Base-by-base conservation (phyloP, 2,797 vertebrate species). In the Cyclura pinguis region DNA sequence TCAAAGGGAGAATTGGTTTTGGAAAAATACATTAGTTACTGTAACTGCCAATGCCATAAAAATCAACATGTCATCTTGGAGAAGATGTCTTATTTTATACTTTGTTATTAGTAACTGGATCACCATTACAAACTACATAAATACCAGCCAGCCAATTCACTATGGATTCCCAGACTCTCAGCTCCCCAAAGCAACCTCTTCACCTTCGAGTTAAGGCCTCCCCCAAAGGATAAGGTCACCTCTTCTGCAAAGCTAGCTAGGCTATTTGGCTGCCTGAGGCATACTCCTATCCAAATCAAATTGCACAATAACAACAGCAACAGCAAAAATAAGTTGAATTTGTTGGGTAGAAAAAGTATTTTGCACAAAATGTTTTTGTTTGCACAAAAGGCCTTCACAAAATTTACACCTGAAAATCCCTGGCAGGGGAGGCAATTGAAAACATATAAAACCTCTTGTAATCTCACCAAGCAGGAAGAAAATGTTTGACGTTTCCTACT, bases 1-100 rank as follows among this genome's bases (percentile, higher is more conserved):
- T 84, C 80, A 82, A 80, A 93, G 91, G 47, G 77, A 93, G 42
- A 69, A 92, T 83, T 1, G 80, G 90, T 86, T 86, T 55, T 73
- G 76, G n/a, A 38, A 59, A 76, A 76, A 86, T 35, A 73, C 20
- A 73, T 85, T 35, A 57, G 32, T 20, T 35, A 57, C 6, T 57
- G 13, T 86, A 86, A 55, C 50, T 57, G n/a, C 50, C 67, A 85
- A 24, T 74, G 69, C n/a, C 84, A 86, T 35, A 35, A 13, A 47
- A 85, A 86, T 86, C 20, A 86, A 52, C 20, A 73, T 73, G 8
- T 50, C 13, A 55, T 55, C 69, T 86, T 74, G 69, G 50, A 86
- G 50, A 16, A 84, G 64, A 67, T 69, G 67, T 29, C 24, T 69
- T 69, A 3, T 12, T 69, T 69, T 69, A 29, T 69, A 69, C 29